Evolutionary conservation across 1,140 invertebrate genomes (phyloP).

Genomic region (Hycleus phaleratus): DNA sequence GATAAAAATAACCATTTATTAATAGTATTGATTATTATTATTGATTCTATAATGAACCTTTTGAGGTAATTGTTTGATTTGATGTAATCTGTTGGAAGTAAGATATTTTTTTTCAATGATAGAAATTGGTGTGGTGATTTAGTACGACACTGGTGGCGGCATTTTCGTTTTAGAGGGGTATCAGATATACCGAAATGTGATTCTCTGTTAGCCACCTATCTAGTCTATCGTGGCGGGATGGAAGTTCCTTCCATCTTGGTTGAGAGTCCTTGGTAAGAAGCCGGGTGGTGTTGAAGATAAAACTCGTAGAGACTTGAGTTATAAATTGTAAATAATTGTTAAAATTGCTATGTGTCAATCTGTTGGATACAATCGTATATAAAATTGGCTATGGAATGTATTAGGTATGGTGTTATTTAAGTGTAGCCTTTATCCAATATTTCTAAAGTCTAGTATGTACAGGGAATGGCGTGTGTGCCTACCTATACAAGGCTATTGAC

Average conservation of each 20-base stretch:
- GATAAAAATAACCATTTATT: no score
- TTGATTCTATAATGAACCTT: no score
- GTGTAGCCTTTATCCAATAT: slow-evolving; percentile 36
- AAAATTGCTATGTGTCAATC: slow-evolving; percentile 29
- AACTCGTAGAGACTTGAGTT: background rate
- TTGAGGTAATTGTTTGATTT: no score
- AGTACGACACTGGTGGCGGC: slow-evolving; percentile 32
- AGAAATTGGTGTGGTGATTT: background rate
- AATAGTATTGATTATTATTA: no score
- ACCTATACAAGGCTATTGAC: slow-evolving; percentile 36
- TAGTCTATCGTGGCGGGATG: slow-evolving; percentile 42
- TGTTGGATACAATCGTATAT: slow-evolving; percentile 24
- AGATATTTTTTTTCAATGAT: no score
- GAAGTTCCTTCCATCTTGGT: slow-evolving; percentile 43
- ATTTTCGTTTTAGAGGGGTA: slow-evolving; percentile 45
- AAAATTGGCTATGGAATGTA: slow-evolving; percentile 35
- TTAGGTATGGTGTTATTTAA: slow-evolving; percentile 41
- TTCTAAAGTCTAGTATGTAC: slow-evolving; percentile 35
- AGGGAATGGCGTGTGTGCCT: slow-evolving; percentile 39
- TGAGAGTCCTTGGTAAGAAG: slow-evolving; percentile 38
- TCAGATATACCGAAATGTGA: slow-evolving; percentile 39
- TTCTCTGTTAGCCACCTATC: slow-evolving; percentile 34
- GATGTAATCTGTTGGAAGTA: no score
- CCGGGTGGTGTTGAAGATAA: slow-evolving; percentile 34
- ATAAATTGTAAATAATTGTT: slow-evolving; percentile 19